Evolutionary conservation across 2,888 invertebrate species (phyloP).

Genomic region (Volucella zonaria): DNA sequence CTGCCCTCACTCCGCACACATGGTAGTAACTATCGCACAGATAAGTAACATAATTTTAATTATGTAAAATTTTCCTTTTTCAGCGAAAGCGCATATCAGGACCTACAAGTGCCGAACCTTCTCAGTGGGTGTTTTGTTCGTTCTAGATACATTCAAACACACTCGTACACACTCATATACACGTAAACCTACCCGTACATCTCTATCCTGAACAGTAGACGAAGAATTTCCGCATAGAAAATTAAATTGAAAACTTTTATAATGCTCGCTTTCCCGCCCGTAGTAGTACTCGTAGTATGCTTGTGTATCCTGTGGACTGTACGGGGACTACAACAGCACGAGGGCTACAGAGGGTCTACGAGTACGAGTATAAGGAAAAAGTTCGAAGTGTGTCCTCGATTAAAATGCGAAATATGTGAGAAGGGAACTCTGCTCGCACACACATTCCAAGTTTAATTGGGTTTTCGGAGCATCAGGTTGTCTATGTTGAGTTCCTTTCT

Average conservation of each 20-base stretch:
- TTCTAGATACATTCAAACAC: neutral
- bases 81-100: constrained; percentile 52
- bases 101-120: constrained; percentile 10
- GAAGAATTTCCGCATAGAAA: constrained; percentile 71
- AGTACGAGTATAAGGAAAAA: constrained; percentile 45
- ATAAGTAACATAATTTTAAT: constrained; percentile 72
- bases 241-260: constrained; percentile 74
- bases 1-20: constrained; percentile 3
- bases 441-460: constrained; percentile 73
- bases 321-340: no score
- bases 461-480: constrained; percentile 74
- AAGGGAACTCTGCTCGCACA: constrained; percentile 52
- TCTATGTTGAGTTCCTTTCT: constrained; percentile 44
- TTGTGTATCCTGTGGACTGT: constrained; percentile 18
- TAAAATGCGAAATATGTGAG: constrained; percentile 70
- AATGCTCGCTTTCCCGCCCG: constrained; percentile 43
- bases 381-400: constrained; percentile 72
- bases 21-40: constrained; percentile 35
- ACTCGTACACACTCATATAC: constrained; percentile 5
- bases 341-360: constrained; percentile 18
- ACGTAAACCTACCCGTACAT: constrained; percentile 20
- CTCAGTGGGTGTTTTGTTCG: no score
- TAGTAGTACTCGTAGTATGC: constrained; percentile 10
- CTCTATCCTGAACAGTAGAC: constrained; percentile 57
- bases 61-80: constrained; percentile 64